phyloP scores from a whole-genome alignment of 2,113 vertebrate genomes.

The Anguilla rostrata region DNA sequence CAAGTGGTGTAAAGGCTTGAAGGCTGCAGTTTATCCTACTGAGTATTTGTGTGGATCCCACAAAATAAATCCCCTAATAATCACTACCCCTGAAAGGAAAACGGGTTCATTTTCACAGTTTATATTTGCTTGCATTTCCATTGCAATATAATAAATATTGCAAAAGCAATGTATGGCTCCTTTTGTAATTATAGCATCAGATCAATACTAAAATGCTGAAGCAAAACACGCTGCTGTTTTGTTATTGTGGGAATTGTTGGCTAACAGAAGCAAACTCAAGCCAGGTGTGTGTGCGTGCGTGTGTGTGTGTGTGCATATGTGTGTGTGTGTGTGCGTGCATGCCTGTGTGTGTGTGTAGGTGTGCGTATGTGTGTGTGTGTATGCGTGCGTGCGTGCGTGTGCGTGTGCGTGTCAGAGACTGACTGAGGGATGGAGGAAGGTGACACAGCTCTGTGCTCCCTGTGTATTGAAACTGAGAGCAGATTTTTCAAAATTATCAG shows the following conservation, averaged over 20 bases:
- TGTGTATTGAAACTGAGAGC: conserved; percentile 20
- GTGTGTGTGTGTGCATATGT: not conserved
- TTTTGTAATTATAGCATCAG: not conserved
- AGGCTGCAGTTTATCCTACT: not conserved
- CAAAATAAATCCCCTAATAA: too few species aligned
- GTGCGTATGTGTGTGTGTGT: too few species aligned
- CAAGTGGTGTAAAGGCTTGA: not conserved
- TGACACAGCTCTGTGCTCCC: not conserved
- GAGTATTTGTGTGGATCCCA: not conserved
- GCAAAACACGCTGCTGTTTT: not conserved
- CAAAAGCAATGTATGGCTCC: not conserved
- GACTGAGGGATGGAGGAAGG: too few species aligned
- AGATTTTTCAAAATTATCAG: conserved; percentile 45
- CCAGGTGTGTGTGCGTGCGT: not conserved
- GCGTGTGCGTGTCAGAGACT: not conserved
- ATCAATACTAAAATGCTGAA: not conserved
- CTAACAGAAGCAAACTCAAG: not conserved
- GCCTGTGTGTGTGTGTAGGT: too few species aligned
- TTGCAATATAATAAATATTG: not conserved
- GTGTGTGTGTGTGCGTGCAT: too few species aligned
- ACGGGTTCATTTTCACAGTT: not conserved
- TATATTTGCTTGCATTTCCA: not conserved
- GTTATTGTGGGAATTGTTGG: not conserved
- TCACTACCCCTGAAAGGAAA: not conserved
- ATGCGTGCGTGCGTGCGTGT: not conserved